These are phyloP conservation scores for Pelecanus crispus DNA, from an alignment of 2,113 vertebrate genomes.

Conservation along the genomic window DNA sequence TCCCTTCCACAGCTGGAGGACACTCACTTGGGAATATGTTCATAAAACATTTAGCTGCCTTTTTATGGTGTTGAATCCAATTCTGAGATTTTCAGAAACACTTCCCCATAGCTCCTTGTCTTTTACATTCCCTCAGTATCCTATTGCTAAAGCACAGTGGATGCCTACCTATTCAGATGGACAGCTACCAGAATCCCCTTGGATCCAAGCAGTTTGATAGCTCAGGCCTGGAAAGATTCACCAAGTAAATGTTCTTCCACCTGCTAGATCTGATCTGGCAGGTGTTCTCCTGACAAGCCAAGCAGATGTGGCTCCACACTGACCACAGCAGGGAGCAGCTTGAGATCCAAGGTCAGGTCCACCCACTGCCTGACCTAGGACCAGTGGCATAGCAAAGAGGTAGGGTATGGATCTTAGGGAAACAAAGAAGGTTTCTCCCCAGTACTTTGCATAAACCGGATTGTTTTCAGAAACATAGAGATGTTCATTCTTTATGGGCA, in stretches of 20 bases:
- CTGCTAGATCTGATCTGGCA: background rate
- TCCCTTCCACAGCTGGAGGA: background rate
- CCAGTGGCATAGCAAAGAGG: background rate
- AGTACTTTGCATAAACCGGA: background rate
- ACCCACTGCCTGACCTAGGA: background rate
- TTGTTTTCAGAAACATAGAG: background rate
- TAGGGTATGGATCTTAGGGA: background rate
- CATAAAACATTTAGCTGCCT: background rate
- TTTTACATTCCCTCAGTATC: background rate
- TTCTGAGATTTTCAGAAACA: background rate
- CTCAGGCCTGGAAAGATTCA: background rate
- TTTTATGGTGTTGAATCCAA: background rate
- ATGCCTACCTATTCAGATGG: background rate
- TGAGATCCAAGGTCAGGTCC: background rate
- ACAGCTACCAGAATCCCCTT: background rate
- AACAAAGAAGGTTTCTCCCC: background rate
- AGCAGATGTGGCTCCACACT: background rate
- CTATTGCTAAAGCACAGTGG: background rate
- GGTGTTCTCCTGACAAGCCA: background rate
- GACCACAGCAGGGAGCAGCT: background rate
- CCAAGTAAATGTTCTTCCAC: background rate
- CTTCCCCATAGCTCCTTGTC: background rate
- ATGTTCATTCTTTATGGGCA: background rate
- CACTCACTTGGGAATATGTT: accelerated
- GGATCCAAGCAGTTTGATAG: background rate